Base-by-base conservation (phyloP, 2,888 invertebrate genomes). In the Brassicogethes aeneus region DNA sequence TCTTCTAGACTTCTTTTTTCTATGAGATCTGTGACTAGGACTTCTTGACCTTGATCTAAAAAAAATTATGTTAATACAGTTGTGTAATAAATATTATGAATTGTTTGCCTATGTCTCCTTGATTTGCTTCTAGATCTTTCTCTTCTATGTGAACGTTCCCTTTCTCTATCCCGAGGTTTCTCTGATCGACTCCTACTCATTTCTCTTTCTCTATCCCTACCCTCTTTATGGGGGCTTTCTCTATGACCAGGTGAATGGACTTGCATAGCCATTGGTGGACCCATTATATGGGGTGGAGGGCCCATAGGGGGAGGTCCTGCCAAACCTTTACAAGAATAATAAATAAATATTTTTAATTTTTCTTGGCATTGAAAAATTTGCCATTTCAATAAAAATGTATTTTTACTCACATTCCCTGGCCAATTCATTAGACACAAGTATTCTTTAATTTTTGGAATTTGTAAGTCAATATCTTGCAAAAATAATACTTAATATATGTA, bases 1-100 rank as follows among this genome's bases (percentile, higher is more conserved):
- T 35, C 67, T 82, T 30, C 85, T 80, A 57, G 87, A 75, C 70
- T 82, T 82, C 68, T 82, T 82, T 38, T 77, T 75, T 45, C 71
- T 70, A 47, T 74, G 74, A 17, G 66, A 61, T 39, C 80, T 71
- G 46, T 79, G 76, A 43, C 79, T 76, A 34, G 82, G 83, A 55
- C 82, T 82, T 17, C 82, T 74, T 2, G 82, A 82, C 34, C 82
- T 71, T 1, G 83, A 32, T 12, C 32, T 32, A 32, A 13, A 32
- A 32, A 12, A 5, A 13, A 13, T 5, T 7, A 23, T 10, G 10
- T 23, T 5, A 5, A 23, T 23, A 23, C 5, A 23, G 23, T 23
- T 23, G 5, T 23, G 23, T 7, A 23, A 23, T 23, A 23, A 23
- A 23, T 23, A 10, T 23, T 5, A 23, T 7, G 10, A 7, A 10